A percentile compares a stretch with the other conserved stretches of the same genome.
These are phyloP conservation scores for Pogonocherus hispidulus DNA, from an alignment of 2,888 invertebrate species.

Conservation along the genomic window DNA sequence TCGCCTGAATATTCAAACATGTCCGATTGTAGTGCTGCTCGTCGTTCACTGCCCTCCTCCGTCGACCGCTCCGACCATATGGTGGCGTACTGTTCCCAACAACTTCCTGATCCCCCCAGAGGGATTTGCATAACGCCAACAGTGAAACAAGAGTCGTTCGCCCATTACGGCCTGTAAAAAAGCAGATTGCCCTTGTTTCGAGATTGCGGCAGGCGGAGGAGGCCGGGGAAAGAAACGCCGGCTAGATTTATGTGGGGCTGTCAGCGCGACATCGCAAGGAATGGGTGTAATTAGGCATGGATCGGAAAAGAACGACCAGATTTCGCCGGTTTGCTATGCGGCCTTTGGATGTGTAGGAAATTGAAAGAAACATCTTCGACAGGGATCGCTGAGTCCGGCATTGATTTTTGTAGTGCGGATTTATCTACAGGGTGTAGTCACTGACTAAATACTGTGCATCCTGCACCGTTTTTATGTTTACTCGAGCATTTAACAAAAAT, in stretches of 20 bases:
- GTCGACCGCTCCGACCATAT: slow-evolving; percentile 50
- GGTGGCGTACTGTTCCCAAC: slow-evolving; percentile 53
- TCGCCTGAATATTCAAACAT: slow-evolving; percentile 54
- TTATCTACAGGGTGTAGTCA: too few species aligned
- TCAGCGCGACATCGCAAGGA: background rate
- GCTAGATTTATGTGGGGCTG: background rate
- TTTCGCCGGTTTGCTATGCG: background rate
- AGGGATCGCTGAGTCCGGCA: too few species aligned
- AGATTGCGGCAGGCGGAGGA: background rate
- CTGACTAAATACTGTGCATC: too few species aligned
- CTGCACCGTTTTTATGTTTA: too few species aligned
- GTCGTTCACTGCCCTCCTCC: slow-evolving; percentile 51
- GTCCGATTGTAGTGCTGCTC: slow-evolving; percentile 46
- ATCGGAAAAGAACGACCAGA: background rate
- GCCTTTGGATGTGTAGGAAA: too few species aligned
- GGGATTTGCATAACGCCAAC: slow-evolving; percentile 53
- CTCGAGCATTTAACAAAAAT: too few species aligned
- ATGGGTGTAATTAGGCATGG: background rate
- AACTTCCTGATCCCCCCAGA: slow-evolving; percentile 52
- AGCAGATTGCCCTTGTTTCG: background rate
- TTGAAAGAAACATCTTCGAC: too few species aligned
- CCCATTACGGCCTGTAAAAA: slow-evolving; percentile 10
- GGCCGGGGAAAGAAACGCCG: background rate
- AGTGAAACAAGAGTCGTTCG: slow-evolving; percentile 18
- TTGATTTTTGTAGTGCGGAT: too few species aligned